Conservation (phyloP, 2,888 invertebrate species). For the Meiosimyza platycephala region DNA sequence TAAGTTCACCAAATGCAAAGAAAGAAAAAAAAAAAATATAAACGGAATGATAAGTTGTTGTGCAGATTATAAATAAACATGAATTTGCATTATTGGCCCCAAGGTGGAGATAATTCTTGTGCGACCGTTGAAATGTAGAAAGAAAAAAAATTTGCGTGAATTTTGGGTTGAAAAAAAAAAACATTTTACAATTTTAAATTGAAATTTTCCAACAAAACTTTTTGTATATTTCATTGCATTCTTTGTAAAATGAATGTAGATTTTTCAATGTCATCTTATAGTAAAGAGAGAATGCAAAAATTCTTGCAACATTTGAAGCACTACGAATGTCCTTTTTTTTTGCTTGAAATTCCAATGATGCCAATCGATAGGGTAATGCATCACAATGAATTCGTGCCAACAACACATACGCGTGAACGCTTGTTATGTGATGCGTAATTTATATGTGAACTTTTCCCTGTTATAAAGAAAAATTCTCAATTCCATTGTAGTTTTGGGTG, state of each 20-base stretch:
- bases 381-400: slow-evolving; percentile 22
- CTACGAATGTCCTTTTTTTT: slow-evolving; percentile 34
- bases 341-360: slow-evolving; percentile 28
- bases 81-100: slow-evolving; percentile 49
- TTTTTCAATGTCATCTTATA: slow-evolving; percentile 36
- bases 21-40: slow-evolving; percentile 17
- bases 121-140: slow-evolving; percentile 13
- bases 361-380: slow-evolving; percentile 31
- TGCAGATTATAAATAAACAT: slow-evolving; percentile 46
- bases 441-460: slow-evolving; percentile 29
- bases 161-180: neutral
- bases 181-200: slow-evolving; percentile 37
- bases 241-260: slow-evolving; percentile 34
- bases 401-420: neutral
- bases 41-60: slow-evolving; percentile 38
- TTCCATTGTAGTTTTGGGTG: neutral
- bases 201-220: slow-evolving; percentile 19
- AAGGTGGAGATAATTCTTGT: slow-evolving; percentile 48
- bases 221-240: slow-evolving; percentile 23
- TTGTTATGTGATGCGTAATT: slow-evolving; percentile 38
- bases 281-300: slow-evolving; percentile 17
- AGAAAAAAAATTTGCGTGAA: slow-evolving; percentile 39
- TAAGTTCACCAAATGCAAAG: slow-evolving; percentile 42
- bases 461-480: neutral
- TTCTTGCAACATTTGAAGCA: slow-evolving; percentile 11